Percentiles rank a stretch among this genome's conserved stretches.
These are phyloP conservation scores for Drosophila mojavensis DNA, from an alignment of 1,140 invertebrate species.

Conservation along the genomic window DNA sequence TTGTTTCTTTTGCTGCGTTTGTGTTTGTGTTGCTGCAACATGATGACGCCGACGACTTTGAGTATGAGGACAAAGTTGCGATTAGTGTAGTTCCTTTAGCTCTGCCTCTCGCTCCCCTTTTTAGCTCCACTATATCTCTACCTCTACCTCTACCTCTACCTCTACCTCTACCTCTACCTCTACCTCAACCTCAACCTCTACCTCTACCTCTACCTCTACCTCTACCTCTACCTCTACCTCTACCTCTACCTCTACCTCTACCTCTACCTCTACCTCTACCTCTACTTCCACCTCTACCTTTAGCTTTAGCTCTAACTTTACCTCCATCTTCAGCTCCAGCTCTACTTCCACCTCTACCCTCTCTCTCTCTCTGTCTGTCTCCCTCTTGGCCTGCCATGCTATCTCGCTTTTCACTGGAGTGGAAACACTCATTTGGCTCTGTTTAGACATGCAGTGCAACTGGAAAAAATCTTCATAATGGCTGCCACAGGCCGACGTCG, in stretches of 20 bases:
- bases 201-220: neutral
- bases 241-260: neutral
- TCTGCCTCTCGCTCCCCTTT: neutral
- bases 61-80: conserved; percentile 55
- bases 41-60: conserved; percentile 22
- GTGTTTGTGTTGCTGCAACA: conserved; percentile 4
- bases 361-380: neutral
- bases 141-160: neutral
- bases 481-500: conserved; percentile 65
- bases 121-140: too few relatives aligned
- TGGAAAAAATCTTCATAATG: conserved; percentile 80
- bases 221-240: neutral
- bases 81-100: conserved; percentile 50
- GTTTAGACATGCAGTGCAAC: conserved; percentile 76
- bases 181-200: neutral
- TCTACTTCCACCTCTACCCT: neutral
- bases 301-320: neutral
- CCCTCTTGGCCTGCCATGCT: conserved; percentile 5
- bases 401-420: conserved; percentile 27
- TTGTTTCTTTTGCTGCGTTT: too few relatives aligned
- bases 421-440: conserved; percentile 76
- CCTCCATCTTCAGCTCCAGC: neutral
- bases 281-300: neutral
- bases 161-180: neutral
- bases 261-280: neutral